phyloP scores from a whole-genome alignment of 1,140 invertebrate species.

The Teleogryllus occipitalis region DNA sequence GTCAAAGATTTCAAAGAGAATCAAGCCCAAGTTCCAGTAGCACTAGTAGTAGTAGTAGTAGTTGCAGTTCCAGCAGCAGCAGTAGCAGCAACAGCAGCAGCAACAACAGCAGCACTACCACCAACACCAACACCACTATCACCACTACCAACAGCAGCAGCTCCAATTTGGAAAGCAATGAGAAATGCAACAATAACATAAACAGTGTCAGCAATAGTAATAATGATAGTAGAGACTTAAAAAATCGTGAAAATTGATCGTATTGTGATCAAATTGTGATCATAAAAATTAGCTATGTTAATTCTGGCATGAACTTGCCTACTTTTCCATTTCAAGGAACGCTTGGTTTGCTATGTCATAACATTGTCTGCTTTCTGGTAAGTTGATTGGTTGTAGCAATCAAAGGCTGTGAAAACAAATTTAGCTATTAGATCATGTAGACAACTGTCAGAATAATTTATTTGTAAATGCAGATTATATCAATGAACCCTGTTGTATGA shows the following conservation, averaged over 20 bases:
- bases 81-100: neutral
- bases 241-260: too few relatives aligned
- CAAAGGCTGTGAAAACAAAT: neutral
- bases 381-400: neutral
- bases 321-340: neutral
- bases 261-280: too few relatives aligned
- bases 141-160: too few relatives aligned
- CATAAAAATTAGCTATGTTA: neutral
- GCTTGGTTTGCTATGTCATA: neutral
- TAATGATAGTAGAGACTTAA: too few relatives aligned
- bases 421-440: neutral
- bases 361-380: neutral
- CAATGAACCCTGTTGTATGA: too few relatives aligned
- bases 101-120: too few relatives aligned
- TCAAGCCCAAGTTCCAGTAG: conserved; percentile 14
- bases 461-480: too few relatives aligned
- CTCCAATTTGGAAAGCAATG: neutral
- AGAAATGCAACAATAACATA: neutral
- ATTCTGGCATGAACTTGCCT: neutral
- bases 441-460: neutral
- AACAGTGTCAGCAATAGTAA: neutral
- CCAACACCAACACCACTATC: too few relatives aligned
- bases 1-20: conserved; percentile 4
- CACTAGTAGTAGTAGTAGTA: conserved; percentile 3
- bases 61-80: neutral